phyloP scores from a whole-genome alignment of 2,797 vertebrate species.

The Macrochelys suwanniensis region DNA sequence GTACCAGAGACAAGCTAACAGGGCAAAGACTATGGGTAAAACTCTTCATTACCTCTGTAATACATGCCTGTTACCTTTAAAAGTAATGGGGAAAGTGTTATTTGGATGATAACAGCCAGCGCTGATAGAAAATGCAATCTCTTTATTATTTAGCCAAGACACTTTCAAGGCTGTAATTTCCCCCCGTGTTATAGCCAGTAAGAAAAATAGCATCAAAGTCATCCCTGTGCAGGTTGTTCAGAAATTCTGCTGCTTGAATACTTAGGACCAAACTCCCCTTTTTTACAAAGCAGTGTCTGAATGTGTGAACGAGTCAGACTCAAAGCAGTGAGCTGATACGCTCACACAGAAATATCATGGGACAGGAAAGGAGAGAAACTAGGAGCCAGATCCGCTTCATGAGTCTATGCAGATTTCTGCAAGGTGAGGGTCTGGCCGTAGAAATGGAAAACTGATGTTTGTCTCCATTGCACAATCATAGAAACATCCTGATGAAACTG shows the following conservation, averaged over 20 bases:
- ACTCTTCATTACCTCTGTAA: accelerated
- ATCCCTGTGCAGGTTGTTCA: background rate
- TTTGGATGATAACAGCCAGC: background rate
- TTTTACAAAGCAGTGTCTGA: background rate
- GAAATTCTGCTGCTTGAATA: background rate
- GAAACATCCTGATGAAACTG: background rate
- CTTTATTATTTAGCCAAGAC: background rate
- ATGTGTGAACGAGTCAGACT: no score
- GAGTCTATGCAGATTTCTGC: background rate
- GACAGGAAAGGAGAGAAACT: background rate
- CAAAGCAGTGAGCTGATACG: no score
- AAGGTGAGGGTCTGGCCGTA: background rate
- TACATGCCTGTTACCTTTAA: background rate
- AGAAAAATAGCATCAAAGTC: background rate
- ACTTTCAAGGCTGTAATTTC: background rate
- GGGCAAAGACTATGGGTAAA: background rate
- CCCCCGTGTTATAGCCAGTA: background rate
- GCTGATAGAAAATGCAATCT: background rate
- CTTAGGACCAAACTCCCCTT: background rate
- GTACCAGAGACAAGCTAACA: background rate
- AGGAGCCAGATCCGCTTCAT: background rate
- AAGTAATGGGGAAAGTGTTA: background rate
- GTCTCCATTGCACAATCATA: background rate
- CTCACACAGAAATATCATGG: background rate
- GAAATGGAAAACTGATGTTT: background rate